Evolutionary conservation across 1,140 invertebrate genomes (phyloP).

Genomic region (Gonatopus flavifemur): DNA sequence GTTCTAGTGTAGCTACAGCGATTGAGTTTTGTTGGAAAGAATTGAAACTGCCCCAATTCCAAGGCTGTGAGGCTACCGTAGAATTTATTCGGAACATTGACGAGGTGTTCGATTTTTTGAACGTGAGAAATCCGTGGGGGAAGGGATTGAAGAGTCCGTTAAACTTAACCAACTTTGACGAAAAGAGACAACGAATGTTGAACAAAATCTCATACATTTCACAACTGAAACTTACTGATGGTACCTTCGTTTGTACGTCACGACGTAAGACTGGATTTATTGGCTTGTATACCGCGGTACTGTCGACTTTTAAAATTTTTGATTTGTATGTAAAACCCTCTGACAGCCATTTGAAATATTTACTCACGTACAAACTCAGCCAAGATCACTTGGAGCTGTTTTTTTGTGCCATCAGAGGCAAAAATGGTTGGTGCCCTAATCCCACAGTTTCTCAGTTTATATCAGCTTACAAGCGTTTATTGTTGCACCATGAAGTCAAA

Average conservation of each 20-base stretch:
- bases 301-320: too few relatives aligned
- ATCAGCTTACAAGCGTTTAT: too few relatives aligned
- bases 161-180: conserved; percentile 8
- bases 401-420: too few relatives aligned
- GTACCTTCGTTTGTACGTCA: conserved; percentile 5
- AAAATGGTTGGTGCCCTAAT: too few relatives aligned
- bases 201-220: conserved; percentile 7
- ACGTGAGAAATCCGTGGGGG: conserved; percentile 18
- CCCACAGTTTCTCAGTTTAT: too few relatives aligned
- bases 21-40: conserved; percentile 28
- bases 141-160: conserved; percentile 15
- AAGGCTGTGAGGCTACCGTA: conserved; percentile 29
- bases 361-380: too few relatives aligned
- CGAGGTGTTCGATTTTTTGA: conserved; percentile 25
- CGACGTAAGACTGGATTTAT: conserved; percentile 25
- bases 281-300: too few relatives aligned
- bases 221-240: not conserved
- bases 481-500: too few relatives aligned
- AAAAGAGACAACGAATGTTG: not conserved
- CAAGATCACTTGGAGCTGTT: too few relatives aligned
- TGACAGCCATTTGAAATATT: too few relatives aligned
- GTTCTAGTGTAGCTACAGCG: conserved; percentile 28
- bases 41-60: conserved; percentile 24
- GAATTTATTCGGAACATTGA: conserved; percentile 21
- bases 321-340: too few relatives aligned